Percentiles rank a stretch among this genome's conserved stretches.
These are phyloP conservation scores for Drosophila mojavensis DNA, from an alignment of 1,140 invertebrate genomes.

Conservation along the genomic window DNA sequence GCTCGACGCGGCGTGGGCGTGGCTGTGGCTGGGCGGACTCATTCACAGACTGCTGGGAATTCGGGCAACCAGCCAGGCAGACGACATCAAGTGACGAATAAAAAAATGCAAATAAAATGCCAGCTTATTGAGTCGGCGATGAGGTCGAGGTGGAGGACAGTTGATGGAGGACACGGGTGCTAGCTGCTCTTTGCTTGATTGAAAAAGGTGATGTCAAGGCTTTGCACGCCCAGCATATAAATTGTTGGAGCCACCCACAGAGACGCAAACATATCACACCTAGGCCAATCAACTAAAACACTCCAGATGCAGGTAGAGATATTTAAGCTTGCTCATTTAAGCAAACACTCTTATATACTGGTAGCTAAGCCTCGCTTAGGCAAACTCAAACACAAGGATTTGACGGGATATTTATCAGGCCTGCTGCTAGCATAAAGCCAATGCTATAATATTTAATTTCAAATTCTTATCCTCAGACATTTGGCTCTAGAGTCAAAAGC, in stretches of 20 bases:
- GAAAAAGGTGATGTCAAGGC: conserved; percentile 73
- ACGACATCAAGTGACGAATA: conserved; percentile 62
- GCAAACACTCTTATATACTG: too few species aligned
- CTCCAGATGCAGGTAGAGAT: neutral
- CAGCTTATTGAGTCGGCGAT: conserved; percentile 72
- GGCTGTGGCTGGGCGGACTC: neutral
- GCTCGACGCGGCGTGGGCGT: neutral
- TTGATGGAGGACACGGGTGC: conserved; percentile 8
- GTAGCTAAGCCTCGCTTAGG: too few species aligned
- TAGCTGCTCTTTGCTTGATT: conserved; percentile 76
- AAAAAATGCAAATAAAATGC: conserved; percentile 82
- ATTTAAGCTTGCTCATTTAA: neutral
- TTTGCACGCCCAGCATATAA: conserved; percentile 14
- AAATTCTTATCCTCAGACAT: conserved; percentile 53
- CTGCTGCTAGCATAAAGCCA: conserved; percentile 24
- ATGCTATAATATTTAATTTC: conserved; percentile 68
- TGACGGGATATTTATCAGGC: conserved; percentile 47
- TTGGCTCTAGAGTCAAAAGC: conserved; percentile 6
- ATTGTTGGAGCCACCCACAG: neutral
- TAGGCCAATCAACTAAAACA: conserved; percentile 2
- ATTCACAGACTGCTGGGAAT: conserved; percentile 46
- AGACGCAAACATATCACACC: neutral
- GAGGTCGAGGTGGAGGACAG: conserved; percentile 13
- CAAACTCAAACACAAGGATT: neutral
- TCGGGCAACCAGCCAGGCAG: conserved; percentile 48